Evolutionary conservation across 2,113 vertebrate genomes (phyloP).

Genomic region (Dicrurus megarhynchus): DNA sequence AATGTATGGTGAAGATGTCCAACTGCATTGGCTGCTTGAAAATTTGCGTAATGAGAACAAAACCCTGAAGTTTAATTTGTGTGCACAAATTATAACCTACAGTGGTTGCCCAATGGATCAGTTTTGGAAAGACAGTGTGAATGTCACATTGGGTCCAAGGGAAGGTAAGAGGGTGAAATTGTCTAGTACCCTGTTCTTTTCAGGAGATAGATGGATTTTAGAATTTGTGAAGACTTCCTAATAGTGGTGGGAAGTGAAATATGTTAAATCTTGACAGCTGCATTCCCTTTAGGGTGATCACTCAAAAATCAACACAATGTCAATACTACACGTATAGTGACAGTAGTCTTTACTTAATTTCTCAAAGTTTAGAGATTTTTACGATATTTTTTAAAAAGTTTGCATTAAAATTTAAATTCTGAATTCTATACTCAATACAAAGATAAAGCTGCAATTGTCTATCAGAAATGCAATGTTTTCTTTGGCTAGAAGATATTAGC

Average conservation of each 20-base stretch:
- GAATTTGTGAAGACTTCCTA: not conserved
- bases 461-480: not conserved
- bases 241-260: not conserved
- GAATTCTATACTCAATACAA: not conserved
- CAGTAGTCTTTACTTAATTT: not conserved
- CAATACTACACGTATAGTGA: not conserved
- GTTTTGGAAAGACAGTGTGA: slow-evolving; percentile 52
- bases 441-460: not conserved
- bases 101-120: slow-evolving; percentile 56
- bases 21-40: slow-evolving; percentile 52
- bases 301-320: not conserved
- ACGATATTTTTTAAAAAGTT: not conserved
- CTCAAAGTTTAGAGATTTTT: not conserved
- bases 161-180: slow-evolving; percentile 51
- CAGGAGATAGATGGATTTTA: not conserved
- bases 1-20: slow-evolving; percentile 59
- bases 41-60: slow-evolving; percentile 49
- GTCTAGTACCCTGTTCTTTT: not conserved
- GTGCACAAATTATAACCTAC: slow-evolving; percentile 42
- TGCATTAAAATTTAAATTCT: not conserved
- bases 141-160: slow-evolving; percentile 19
- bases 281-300: not conserved
- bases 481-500: not conserved
- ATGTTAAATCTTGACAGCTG: not conserved
- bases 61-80: slow-evolving; percentile 57